Evolutionary conservation across 2,797 vertebrate genomes (phyloP), one percentile per base, ranked within the genome.

Genomic region (Dromococcyx pavoninus): DNA sequence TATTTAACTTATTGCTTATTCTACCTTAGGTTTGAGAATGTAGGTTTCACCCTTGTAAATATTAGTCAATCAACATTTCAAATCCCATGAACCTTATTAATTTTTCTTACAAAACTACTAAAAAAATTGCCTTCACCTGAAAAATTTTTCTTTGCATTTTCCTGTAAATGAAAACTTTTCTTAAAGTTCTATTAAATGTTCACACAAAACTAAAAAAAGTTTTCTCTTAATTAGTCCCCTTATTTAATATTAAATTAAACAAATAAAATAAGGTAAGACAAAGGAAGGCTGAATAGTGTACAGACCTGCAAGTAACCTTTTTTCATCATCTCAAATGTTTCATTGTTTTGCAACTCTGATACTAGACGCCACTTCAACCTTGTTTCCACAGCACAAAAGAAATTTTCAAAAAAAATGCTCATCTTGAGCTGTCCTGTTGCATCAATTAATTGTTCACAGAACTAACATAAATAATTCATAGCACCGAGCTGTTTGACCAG

Each of bases 181-280:
- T 98, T 97, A 97, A 95, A 97, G 98, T 94, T 97, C 97, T 97
- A 97, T 97, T 97, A 97, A 97, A 98, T 97, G 90, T 98, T 96
- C 93, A 89, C 18, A 0, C 75, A 81, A 85, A 93, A 89, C 96
- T 97, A 94, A 96, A 97, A 98, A 43, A 96, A 97, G n/a, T 88
- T 75, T 97, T 97, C 96, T 98, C 97, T 98, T 98, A 97, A 98
- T 96, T 96, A 98, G 96, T 97, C 97, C 95, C 95, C 90, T 87
- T 95, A 95, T 96, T 95, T 87, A 92, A 75, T 94, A 78, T 94
- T 96, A 97, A 98, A 95, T 96, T 81, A 98, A 95, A 97, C 89
- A 96, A 97, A 96, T 89, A 95, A 97, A 94, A 96, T 94, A 95
- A 97, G 82, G 81, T 95, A 94, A 96, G 95, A 97, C 93, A 96